Percentiles rank a stretch among this genome's conserved stretches.
phyloP scores from a whole-genome alignment of 2,113 vertebrate genomes.

The Anseranas semipalmata region DNA sequence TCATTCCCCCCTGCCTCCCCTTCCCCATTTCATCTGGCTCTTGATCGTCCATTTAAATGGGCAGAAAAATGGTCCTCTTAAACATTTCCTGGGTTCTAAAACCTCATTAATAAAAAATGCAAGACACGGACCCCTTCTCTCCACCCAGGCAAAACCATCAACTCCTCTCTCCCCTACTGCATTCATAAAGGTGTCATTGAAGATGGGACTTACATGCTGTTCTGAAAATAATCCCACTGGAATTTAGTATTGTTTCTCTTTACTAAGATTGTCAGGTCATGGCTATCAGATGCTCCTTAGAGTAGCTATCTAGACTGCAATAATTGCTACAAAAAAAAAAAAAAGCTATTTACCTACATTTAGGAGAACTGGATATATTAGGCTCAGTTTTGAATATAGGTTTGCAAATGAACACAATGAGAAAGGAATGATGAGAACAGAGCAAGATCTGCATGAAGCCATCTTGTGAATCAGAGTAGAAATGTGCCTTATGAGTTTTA shows the following conservation, averaged over 20 bases:
- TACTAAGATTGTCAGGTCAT: not conserved
- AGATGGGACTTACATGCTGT: not conserved
- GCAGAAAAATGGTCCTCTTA: not conserved
- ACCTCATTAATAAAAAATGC: not conserved
- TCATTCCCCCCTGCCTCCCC: not conserved
- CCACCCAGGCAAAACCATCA: not conserved
- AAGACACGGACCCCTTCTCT: not conserved
- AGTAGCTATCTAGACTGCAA: not conserved
- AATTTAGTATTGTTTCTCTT: not conserved
- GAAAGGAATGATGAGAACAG: not conserved
- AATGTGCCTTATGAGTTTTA: not conserved
- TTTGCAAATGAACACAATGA: not conserved
- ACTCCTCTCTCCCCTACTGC: not conserved
- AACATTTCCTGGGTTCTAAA: not conserved
- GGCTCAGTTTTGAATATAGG: not conserved
- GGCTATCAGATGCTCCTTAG: not conserved
- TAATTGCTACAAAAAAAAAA: not conserved
- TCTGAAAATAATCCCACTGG: not conserved
- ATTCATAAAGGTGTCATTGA: not conserved
- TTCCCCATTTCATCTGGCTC: not conserved
- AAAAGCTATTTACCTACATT: not conserved
- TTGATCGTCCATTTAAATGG: not conserved
- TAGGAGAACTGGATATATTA: not conserved
- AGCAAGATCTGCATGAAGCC: fast-evolving
- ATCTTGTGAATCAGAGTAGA: not conserved